A percentile compares a stretch with the other conserved stretches of the same genome.
These are phyloP conservation scores for Pogonomyrmex californicus DNA, from an alignment of 1,140 invertebrate genomes.

Conservation along the genomic window DNA sequence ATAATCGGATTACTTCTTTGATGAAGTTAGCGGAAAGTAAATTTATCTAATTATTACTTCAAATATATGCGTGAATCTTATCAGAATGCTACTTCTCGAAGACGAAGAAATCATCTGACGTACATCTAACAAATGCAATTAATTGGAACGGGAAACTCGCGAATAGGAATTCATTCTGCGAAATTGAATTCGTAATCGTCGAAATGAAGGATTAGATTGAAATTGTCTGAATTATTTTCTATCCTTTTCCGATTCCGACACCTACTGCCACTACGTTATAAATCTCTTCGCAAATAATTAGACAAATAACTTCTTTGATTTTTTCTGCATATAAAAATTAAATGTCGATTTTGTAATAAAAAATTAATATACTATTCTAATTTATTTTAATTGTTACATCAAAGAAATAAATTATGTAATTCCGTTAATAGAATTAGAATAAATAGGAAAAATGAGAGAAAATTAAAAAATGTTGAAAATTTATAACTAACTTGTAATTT, in stretches of 20 bases:
- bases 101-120: neutral
- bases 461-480: neutral
- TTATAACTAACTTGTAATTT: neutral
- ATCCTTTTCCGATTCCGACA: constrained; percentile 13
- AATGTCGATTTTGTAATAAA: neutral
- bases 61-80: neutral
- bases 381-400: neutral
- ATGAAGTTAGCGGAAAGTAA: neutral
- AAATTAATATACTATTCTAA: neutral
- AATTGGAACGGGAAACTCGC: constrained; percentile 37
- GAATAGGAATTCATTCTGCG: constrained; percentile 37
- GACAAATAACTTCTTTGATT: constrained; percentile 1
- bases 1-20: neutral
- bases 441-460: neutral
- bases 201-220: constrained; percentile 43
- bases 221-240: constrained; percentile 29
- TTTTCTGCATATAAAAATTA: constrained; percentile 1
- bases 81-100: constrained; percentile 11
- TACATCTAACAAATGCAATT: constrained; percentile 42
- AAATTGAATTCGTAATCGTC: constrained; percentile 40
- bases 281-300: neutral
- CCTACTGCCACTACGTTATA: constrained; percentile 8
- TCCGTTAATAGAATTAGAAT: neutral
- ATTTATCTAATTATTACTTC: constrained; percentile 1
- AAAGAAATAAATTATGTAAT: neutral